phyloP scores from a whole-genome alignment of 2,113 vertebrate genomes.

The Cyanoramphus novaezelandiae region DNA sequence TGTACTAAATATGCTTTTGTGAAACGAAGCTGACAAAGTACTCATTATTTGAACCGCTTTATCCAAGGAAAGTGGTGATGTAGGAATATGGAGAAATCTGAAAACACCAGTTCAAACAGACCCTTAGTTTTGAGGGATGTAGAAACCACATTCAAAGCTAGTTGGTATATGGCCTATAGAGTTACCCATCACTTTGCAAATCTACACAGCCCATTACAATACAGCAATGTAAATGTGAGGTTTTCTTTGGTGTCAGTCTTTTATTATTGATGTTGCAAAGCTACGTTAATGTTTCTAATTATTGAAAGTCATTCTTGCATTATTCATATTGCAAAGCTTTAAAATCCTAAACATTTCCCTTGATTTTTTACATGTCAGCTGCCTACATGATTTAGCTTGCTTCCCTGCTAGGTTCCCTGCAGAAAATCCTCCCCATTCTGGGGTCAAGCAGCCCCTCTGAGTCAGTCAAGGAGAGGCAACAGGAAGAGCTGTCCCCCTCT shows the following conservation, averaged over 20 bases:
- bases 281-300: not conserved
- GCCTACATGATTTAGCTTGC: not conserved
- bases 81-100: not conserved
- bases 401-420: not conserved
- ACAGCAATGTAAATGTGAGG: not conserved
- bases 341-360: not conserved
- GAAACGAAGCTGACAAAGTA: not conserved
- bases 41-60: not conserved
- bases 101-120: not conserved
- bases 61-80: not conserved
- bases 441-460: not conserved
- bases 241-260: not conserved
- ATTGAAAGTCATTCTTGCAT: not conserved
- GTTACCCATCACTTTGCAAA: not conserved
- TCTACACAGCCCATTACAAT: not conserved
- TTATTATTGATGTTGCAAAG: not conserved
- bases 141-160: not conserved
- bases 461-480: not conserved
- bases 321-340: not conserved
- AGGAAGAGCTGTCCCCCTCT: not conserved
- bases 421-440: not conserved
- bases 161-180: fast-evolving
- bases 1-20: not conserved
- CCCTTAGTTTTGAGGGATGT: not conserved
- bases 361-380: not conserved